Base-by-base conservation (phyloP, 2,888 invertebrate genomes). In the Drosophila paracracens region DNA sequence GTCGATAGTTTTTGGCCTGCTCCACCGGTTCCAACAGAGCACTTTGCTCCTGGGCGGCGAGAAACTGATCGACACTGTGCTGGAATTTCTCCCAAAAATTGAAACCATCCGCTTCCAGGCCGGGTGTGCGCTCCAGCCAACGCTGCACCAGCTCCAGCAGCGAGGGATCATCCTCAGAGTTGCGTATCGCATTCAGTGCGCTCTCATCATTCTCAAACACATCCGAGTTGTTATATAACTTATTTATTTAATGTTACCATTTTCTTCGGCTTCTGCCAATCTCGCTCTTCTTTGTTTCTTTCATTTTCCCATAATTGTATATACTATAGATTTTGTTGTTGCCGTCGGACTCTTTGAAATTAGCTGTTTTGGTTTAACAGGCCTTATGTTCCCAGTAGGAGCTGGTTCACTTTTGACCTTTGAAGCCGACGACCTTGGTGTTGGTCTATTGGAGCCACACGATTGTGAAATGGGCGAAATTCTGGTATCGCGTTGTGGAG, bases 61-160 rank as follows among this genome's bases (percentile, higher is more conserved):
- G 94, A 94, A 97, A 96, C 33, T 94, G 94, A 79, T 96, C 94
- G 16, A 97, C 97, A 3, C 96, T 95, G 3, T 94, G 93, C 83
- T 96, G 95, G 93, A 98, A 99, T 90, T 98, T 98, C 36, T 96
- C 96, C 99, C 99, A 99, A 94, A 99, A 99, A 93, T 98, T 96
- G 91, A 98, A 99, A 2, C 97, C 97, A 60, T 95, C 94, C 0
- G 95, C 94, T 91, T 97, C 97, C 29, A 99, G 94, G 0, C 99
- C 99, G 0, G 99, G 99, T 0, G 99, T 99, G 52, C 99, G 94
- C 86, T 98, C 98, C 74, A 99, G 93, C 99, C 99, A 99, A 53
- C 96, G 94, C 93, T 99, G 97, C 31, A 99, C 96, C 33, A 99
- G 94, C 61, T 96, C 95, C 46, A 97, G 94, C 8, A 99, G 94